Percentiles rank a stretch among this genome's conserved stretches.
Conservation (phyloP, 2,797 vertebrate genomes). For the Rallus crepitans region DNA sequence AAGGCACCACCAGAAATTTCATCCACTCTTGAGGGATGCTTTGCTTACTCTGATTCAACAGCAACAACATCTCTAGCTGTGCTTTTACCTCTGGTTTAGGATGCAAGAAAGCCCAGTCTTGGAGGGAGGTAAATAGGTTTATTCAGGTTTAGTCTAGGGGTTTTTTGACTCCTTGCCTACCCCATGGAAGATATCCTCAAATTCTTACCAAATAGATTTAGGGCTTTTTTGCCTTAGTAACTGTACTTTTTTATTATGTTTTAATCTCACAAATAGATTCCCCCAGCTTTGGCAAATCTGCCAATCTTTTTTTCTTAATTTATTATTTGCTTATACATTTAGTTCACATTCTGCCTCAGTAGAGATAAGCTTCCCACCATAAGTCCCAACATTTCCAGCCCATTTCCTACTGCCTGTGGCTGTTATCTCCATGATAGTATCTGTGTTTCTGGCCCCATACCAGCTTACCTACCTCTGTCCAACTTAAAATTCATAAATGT, state of each 20-base stretch:
- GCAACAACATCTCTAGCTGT: rapidly evolving
- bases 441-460: background rate
- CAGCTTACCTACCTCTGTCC: background rate
- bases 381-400: background rate
- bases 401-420: background rate
- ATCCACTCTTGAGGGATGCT: background rate
- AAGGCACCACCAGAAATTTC: background rate
- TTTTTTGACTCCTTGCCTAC: background rate
- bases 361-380: background rate
- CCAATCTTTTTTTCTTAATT: background rate
- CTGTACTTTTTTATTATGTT: background rate
- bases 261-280: background rate
- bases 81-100: background rate
- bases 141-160: background rate
- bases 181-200: background rate
- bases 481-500: conserved; percentile 21
- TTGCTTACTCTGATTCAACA: background rate
- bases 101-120: background rate
- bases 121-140: background rate
- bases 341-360: background rate
- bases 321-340: conserved; percentile 20
- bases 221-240: background rate
- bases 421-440: background rate
- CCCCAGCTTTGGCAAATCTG: background rate
- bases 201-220: background rate